Percentiles rank a stretch among this genome's conserved stretches.
Conservation (phyloP, 2,888 invertebrate genomes). For the Macroteleia sp. region DNA sequence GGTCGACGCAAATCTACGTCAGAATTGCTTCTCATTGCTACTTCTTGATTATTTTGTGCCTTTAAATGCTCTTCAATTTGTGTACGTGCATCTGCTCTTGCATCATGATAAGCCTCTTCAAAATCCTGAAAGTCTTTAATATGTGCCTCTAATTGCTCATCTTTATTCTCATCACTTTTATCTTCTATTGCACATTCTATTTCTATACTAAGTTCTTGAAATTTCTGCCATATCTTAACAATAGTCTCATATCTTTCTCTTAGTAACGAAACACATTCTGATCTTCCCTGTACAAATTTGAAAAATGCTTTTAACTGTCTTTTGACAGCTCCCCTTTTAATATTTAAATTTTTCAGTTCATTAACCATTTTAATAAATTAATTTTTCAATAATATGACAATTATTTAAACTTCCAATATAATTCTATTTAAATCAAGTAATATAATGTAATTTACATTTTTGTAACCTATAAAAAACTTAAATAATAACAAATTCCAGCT, state of each 20-base stretch:
- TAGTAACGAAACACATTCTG: background rate
- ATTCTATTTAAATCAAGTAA: too few relatives aligned
- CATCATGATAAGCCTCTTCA: background rate
- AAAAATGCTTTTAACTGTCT: constrained; percentile 5
- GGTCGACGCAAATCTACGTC: background rate
- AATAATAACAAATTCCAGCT: too few relatives aligned
- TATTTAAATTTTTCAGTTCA: background rate
- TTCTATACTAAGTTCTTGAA: background rate
- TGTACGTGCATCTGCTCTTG: background rate
- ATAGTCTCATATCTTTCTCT: background rate
- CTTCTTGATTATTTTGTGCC: too few relatives aligned
- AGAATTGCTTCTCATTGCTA: too few relatives aligned
- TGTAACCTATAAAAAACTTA: too few relatives aligned
- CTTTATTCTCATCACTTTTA: background rate
- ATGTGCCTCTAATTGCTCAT: background rate
- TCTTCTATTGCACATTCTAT: background rate
- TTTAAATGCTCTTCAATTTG: too few relatives aligned
- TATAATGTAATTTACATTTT: too few relatives aligned
- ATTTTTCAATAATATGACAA: too few relatives aligned
- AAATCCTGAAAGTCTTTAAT: background rate
- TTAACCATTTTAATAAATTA: background rate
- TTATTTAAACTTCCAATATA: too few relatives aligned
- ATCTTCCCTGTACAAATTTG: background rate
- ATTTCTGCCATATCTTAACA: background rate
- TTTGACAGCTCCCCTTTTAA: background rate